phyloP scores from a whole-genome alignment of 2,113 vertebrate genomes.

The Anser cygnoides region DNA sequence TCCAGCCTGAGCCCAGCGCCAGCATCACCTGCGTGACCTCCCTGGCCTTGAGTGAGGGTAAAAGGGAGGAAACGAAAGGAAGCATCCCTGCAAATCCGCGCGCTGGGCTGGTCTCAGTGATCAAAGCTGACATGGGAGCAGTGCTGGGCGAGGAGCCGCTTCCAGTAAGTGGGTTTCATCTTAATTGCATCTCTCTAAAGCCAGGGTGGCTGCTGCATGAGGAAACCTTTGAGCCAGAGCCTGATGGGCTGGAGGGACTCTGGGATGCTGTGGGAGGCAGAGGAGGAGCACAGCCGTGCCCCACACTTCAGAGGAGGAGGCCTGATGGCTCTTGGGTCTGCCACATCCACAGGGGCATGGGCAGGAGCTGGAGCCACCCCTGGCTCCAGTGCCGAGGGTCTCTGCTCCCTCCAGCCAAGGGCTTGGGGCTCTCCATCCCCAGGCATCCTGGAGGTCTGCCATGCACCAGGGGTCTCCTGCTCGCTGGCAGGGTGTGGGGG shows the following conservation, averaged over 20 bases:
- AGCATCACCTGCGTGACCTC: background rate
- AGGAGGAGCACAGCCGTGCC: accelerated
- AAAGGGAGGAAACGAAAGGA: conserved; percentile 32
- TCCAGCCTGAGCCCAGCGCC: background rate
- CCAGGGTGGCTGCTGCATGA: background rate
- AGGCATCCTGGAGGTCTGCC: background rate
- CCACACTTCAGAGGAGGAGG: background rate
- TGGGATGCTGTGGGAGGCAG: background rate
- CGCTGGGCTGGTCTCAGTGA: conserved; percentile 30
- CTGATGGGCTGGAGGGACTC: background rate
- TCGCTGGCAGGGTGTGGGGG: background rate
- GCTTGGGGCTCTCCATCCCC: background rate
- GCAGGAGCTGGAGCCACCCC: background rate
- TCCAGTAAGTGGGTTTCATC: conserved; percentile 55
- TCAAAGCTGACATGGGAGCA: conserved; percentile 40
- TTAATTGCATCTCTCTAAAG: conserved; percentile 51
- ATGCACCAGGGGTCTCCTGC: background rate
- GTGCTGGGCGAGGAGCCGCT: conserved; percentile 2
- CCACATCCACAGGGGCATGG: background rate
- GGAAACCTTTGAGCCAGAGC: background rate
- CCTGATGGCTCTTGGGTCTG: background rate
- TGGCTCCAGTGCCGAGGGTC: background rate
- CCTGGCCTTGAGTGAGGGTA: background rate
- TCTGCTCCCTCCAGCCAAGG: background rate
- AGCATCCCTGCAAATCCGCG: background rate